Evolutionary conservation across 2,888 invertebrate species (phyloP).

Genomic region (Pegoplata infirma): DNA sequence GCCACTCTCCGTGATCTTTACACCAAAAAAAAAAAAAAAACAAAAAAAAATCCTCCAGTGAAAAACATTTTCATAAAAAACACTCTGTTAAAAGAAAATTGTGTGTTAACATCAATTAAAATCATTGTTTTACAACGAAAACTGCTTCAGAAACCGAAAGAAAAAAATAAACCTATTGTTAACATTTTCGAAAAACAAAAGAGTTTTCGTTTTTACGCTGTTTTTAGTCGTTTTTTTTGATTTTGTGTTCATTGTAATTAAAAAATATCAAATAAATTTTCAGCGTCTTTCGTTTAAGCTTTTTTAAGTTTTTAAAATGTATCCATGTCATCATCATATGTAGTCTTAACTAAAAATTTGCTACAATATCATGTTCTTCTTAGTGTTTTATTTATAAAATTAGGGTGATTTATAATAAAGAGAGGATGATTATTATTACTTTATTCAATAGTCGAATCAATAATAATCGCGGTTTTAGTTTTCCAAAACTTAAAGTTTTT

Average conservation of each 20-base stretch:
- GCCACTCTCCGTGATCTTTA: neutral
- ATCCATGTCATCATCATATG: neutral
- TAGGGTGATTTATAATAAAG: neutral
- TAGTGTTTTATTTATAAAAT: neutral
- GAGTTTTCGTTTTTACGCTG: slow-evolving; percentile 9
- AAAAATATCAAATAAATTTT: slow-evolving; percentile 38
- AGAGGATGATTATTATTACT: too few relatives aligned
- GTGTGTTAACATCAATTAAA: slow-evolving; percentile 57
- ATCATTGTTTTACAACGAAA: slow-evolving; percentile 34
- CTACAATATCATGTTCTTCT: slow-evolving; percentile 2
- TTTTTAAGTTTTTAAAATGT: neutral
- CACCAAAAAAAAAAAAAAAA: neutral
- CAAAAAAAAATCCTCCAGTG: neutral
- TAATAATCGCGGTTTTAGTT: too few relatives aligned
- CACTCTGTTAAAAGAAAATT: slow-evolving; percentile 12
- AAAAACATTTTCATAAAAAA: neutral
- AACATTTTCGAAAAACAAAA: slow-evolving; percentile 11
- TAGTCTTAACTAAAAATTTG: neutral
- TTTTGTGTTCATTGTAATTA: neutral
- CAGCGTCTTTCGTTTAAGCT: slow-evolving; percentile 23
- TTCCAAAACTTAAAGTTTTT: too few relatives aligned
- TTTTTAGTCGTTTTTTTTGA: too few relatives aligned
- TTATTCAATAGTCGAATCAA: too few relatives aligned
- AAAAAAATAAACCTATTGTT: slow-evolving; percentile 37
- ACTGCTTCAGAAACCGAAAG: neutral